phyloP scores from a whole-genome alignment of 2,797 vertebrate species.

The Malacoctenus gilli region DNA sequence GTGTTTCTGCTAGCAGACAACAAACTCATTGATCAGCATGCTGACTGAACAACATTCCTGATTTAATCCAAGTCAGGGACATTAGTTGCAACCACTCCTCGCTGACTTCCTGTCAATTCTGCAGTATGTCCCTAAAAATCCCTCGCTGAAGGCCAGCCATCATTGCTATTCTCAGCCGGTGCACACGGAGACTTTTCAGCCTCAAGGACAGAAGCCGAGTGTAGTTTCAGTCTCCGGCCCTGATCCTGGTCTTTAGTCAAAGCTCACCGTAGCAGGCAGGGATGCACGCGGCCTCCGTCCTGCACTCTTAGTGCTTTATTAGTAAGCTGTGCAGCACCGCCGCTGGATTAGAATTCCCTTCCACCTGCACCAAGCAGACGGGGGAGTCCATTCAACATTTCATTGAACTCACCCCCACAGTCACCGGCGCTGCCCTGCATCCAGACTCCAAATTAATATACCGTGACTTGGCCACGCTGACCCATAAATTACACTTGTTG shows the following conservation, averaged over 20 bases:
- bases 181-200: slow-evolving; percentile 11
- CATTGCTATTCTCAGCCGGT: slow-evolving; percentile 42
- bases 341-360: slow-evolving; percentile 65
- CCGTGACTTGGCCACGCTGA: slow-evolving; percentile 56
- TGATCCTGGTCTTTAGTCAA: slow-evolving; percentile 44
- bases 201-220: slow-evolving; percentile 34
- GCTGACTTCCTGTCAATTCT: too few species aligned
- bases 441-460: slow-evolving; percentile 51
- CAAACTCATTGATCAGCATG: too few species aligned
- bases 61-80: too few species aligned
- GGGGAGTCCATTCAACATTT: slow-evolving; percentile 60
- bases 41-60: too few species aligned
- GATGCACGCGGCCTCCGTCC: slow-evolving; percentile 4
- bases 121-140: too few species aligned
- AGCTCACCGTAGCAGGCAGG: slow-evolving; percentile 17
- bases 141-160: neutral
- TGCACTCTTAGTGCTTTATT: slow-evolving; percentile 56
- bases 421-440: slow-evolving; percentile 39
- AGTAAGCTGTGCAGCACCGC: slow-evolving; percentile 50
- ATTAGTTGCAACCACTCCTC: too few species aligned
- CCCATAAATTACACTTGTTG: slow-evolving; percentile 57
- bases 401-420: slow-evolving; percentile 35
- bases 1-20: too few species aligned
- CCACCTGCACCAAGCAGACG: slow-evolving; percentile 30
- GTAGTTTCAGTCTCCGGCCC: slow-evolving; percentile 33